phyloP scores from a whole-genome alignment of 2,113 vertebrate species.

The Canis aureus region DNA sequence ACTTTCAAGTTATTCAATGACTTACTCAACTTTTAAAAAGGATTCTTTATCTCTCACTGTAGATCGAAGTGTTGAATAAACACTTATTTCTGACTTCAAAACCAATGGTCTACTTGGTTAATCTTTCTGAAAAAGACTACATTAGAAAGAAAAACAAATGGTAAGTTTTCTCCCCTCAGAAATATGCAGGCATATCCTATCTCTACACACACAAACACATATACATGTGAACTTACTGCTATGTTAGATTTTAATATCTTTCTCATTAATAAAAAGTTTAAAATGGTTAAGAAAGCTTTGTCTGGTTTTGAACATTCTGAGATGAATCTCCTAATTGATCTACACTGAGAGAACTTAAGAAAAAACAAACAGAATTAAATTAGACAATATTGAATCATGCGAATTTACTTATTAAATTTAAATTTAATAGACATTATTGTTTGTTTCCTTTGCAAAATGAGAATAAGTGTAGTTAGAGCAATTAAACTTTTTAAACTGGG shows the following conservation, averaged over 20 bases:
- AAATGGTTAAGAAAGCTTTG: conserved; percentile 48
- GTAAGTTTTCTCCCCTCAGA: conserved; percentile 87
- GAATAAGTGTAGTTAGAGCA: conserved; percentile 38
- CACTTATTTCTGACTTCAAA: conserved; percentile 98
- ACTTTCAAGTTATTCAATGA: conserved; percentile 57
- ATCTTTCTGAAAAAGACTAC: conserved; percentile 98
- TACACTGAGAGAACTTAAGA: conserved; percentile 36
- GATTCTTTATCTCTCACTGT: conserved; percentile 74
- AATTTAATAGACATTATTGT: conserved; percentile 47
- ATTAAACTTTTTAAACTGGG: conserved; percentile 19
- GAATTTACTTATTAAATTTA: conserved; percentile 62
- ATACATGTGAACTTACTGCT: neutral
- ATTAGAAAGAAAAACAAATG: conserved; percentile 99
- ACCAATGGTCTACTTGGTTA: conserved; percentile 99
- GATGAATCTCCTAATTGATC: conserved; percentile 53
- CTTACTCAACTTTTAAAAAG: conserved; percentile 58
- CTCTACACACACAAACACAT: neutral
- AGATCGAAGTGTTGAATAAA: conserved; percentile 99
- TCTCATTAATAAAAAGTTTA: conserved; percentile 52
- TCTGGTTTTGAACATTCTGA: conserved; percentile 34
- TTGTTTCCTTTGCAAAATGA: conserved; percentile 59
- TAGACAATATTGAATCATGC: conserved; percentile 18
- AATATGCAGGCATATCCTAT: neutral
- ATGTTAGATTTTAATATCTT: conserved; percentile 34
- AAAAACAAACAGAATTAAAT: neutral